Evolutionary conservation across 2,113 vertebrate genomes (phyloP), one percentile per base, ranked within the genome.

Genomic region (Damaliscus lunatus): DNA sequence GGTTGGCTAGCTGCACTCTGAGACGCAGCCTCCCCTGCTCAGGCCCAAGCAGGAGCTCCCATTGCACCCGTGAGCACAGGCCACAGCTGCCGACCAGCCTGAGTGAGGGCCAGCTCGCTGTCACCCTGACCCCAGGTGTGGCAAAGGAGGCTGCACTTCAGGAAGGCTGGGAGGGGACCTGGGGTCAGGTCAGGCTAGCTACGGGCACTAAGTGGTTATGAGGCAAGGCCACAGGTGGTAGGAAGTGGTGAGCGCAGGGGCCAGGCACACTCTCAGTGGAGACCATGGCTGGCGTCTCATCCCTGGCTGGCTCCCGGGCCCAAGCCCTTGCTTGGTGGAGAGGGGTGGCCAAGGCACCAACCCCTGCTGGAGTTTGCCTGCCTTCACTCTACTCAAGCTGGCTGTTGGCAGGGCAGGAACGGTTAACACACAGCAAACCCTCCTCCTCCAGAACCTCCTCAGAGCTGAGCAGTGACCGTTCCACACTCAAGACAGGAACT

Each of bases 131-230:
- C 59, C 83, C 2, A 10, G 53, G 8, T 43, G 48, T 48, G 36
- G 88, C 62, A 52, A 95, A 92, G 62, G 53, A 91, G 33, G 33
- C 85, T 86, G 25, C 36, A 62, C 43, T 33, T 78, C 21, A 43
- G 81, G 36, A 90, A 91, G 82, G 67, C 95, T 89, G 67, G 55
- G 78, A 31, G 9, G n/a, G 71, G 31, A 36, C 55, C 40, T 16
- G 60, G 62, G 80, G n/a, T 21, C 88, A 86, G 84, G 57, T n/a
- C 91, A 91, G 60, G 83, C 50, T n/a, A 25, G 93, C 82, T 67
- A 95, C 84, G 96, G 91, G 88, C 95, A 90, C 91, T 80, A 43
- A 90, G n/a, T 92, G 96, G 84, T 83, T 86, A 25, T 3, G 64
- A 52, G 80, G 27, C 93, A 96, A 98, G 90, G 97, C 90, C 94